A percentile compares a stretch with the other conserved stretches of the same genome.
Conservation (phyloP, 2,113 vertebrate genomes). For the Pseudorectes ferrugineus region DNA sequence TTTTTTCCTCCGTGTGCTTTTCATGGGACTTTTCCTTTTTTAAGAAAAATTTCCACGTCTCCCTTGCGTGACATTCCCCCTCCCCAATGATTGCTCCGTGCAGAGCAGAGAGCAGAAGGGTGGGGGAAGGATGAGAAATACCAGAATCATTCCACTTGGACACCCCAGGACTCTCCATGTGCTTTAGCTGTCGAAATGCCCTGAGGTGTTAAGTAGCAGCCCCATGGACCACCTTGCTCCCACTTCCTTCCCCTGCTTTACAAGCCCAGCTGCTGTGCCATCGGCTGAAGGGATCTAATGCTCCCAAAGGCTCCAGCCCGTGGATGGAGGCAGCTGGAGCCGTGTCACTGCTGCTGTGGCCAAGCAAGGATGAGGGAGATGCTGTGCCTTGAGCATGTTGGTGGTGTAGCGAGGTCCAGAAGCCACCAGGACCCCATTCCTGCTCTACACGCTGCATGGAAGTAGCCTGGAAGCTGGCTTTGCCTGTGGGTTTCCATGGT, state of each 20-base stretch:
- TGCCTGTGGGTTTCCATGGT: fast-evolving
- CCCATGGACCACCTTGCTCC: fast-evolving
- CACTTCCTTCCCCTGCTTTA: background rate
- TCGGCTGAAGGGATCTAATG: fast-evolving
- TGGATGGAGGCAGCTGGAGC: background rate
- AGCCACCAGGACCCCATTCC: background rate
- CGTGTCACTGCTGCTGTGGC: fast-evolving
- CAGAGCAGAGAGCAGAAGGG: background rate
- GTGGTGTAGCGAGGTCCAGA: fast-evolving
- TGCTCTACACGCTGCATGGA: background rate
- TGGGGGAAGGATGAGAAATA: background rate
- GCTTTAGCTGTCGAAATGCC: background rate
- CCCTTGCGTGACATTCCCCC: background rate
- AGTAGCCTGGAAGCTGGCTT: background rate
- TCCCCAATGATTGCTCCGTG: fast-evolving
- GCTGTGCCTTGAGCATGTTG: fast-evolving
- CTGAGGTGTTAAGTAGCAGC: background rate
- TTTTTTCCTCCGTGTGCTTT: background rate
- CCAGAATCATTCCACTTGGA: background rate
- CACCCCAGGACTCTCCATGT: background rate
- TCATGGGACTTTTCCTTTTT: background rate
- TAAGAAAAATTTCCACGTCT: slow-evolving; percentile 35
- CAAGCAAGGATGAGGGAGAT: background rate
- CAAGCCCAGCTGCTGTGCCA: background rate
- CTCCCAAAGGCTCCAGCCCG: background rate